phyloP scores from a whole-genome alignment of 2,113 vertebrate species.

The Apus apus region DNA sequence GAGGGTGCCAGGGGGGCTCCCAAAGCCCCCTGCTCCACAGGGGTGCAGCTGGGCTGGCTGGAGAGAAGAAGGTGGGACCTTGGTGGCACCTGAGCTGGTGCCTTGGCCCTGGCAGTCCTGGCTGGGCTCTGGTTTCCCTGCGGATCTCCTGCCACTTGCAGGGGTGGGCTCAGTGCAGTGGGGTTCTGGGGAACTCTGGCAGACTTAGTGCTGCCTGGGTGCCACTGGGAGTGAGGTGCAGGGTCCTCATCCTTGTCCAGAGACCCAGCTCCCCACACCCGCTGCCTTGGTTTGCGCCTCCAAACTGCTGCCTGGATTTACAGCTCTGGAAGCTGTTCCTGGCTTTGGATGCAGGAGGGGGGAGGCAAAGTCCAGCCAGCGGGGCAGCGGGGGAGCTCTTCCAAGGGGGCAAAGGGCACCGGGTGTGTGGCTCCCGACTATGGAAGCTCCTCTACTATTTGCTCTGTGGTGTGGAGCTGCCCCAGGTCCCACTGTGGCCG shows the following conservation, averaged over 20 bases:
- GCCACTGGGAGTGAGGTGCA: not conserved
- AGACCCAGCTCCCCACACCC: rapidly evolving
- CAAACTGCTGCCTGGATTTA: not conserved
- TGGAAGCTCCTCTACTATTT: rapidly evolving
- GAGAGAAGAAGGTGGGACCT: not conserved
- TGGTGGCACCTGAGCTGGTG: not conserved
- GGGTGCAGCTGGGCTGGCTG: not conserved
- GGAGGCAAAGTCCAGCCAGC: not conserved
- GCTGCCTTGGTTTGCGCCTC: not conserved
- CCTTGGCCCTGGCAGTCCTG: not conserved
- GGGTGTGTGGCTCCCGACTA: rapidly evolving
- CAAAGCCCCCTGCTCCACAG: rapidly evolving
- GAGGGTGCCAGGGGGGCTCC: not conserved
- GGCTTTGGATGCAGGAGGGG: not conserved
- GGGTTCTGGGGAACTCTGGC: not conserved
- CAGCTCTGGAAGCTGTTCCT: not conserved
- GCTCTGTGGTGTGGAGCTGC: rapidly evolving
- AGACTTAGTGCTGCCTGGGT: rapidly evolving
- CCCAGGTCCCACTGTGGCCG: rapidly evolving
- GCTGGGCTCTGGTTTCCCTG: not conserved
- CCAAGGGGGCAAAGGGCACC: not conserved
- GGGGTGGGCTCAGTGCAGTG: rapidly evolving
- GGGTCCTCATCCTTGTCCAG: not conserved
- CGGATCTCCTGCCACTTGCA: not conserved
- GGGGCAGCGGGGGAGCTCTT: not conserved